Evolutionary conservation across 2,888 invertebrate genomes (phyloP).

Genomic region (Reticulitermes lucifugus): DNA sequence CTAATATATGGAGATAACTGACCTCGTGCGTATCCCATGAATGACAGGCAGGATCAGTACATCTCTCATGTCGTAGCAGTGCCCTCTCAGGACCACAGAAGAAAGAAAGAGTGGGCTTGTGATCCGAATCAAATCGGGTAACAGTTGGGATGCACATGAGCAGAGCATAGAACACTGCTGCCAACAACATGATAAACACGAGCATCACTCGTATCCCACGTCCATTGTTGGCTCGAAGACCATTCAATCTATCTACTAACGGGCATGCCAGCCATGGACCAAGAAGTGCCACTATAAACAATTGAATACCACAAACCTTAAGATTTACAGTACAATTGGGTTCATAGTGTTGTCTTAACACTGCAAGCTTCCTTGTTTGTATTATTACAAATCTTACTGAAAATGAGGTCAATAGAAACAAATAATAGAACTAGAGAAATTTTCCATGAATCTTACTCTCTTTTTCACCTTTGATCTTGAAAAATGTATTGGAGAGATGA

Average conservation of each 20-base stretch:
- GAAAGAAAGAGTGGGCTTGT: conserved; percentile 75
- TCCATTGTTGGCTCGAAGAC: conserved; percentile 65
- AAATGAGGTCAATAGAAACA: no score
- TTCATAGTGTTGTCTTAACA: no score
- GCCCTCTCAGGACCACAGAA: conserved; percentile 79
- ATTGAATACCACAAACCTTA: background rate
- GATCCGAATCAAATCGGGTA: conserved; percentile 68
- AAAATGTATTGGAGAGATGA: no score
- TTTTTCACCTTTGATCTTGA: background rate
- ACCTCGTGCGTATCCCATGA: conserved; percentile 19
- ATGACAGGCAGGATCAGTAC: conserved; percentile 73
- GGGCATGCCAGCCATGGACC: conserved; percentile 84
- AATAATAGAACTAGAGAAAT: no score
- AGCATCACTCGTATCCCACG: conserved; percentile 76
- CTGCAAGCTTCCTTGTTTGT: no score
- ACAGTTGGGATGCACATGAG: conserved; percentile 76
- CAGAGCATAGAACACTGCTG: conserved; percentile 76
- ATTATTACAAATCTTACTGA: no score
- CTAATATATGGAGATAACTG: background rate
- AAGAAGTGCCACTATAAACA: conserved; percentile 72
- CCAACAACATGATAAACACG: conserved; percentile 74
- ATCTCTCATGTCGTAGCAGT: conserved; percentile 78
- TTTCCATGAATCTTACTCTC: background rate
- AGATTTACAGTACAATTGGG: no score
- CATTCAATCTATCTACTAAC: conserved; percentile 79